Conservation (phyloP, 2,888 invertebrate genomes). For the Heterodera filipjevi region DNA sequence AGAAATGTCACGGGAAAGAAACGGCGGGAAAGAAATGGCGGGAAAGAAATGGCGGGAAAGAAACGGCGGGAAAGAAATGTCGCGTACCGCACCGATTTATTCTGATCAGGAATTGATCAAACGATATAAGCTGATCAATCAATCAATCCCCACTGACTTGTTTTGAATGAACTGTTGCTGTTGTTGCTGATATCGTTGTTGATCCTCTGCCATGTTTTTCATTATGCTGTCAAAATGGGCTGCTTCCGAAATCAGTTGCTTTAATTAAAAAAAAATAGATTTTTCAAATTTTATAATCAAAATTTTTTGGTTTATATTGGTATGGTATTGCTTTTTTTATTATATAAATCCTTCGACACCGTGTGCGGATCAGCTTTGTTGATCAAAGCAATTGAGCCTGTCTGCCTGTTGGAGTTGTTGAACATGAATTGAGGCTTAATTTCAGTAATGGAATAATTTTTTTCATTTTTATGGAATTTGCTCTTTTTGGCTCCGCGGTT, state of each 20-base stretch:
- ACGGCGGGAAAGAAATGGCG: too few species aligned
- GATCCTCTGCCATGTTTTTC: background rate
- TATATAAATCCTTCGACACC: background rate
- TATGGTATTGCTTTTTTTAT: too few species aligned
- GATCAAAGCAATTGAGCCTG: background rate
- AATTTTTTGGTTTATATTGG: background rate
- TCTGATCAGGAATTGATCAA: too few species aligned
- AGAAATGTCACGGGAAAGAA: too few species aligned
- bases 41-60: too few species aligned
- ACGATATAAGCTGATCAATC: too few species aligned
- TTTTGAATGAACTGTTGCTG: background rate
- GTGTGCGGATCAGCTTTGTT: background rate
- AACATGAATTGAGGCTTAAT: slow-evolving; percentile 25
- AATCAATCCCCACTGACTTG: background rate
- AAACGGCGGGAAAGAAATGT: too few species aligned
- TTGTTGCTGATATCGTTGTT: slow-evolving; percentile 3
- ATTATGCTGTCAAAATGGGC: slow-evolving; percentile 22
- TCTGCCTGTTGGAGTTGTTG: slow-evolving; percentile 19
- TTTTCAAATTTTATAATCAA: background rate
- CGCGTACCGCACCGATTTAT: too few species aligned
- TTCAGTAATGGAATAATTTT: background rate
- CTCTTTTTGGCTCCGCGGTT: too few species aligned
- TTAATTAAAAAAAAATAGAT: background rate
- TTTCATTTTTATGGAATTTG: background rate
- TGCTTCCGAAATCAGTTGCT: background rate